Evolutionary conservation across 2,888 invertebrate species (phyloP).

Genomic region (Cataglyphis rosenhaueri): DNA sequence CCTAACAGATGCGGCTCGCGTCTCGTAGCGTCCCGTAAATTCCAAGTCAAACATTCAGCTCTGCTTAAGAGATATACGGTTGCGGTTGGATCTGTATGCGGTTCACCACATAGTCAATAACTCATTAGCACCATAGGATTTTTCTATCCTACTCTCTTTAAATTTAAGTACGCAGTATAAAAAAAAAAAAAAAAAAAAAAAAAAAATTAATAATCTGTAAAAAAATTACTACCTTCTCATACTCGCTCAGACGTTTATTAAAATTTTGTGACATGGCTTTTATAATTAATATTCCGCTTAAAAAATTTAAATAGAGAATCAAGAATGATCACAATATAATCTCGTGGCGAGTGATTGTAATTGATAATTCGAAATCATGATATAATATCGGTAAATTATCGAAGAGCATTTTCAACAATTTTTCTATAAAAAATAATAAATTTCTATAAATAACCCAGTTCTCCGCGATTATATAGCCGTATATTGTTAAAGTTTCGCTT

Average conservation of each 20-base stretch:
- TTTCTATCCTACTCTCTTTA: neutral
- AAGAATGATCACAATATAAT: neutral
- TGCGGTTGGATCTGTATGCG: neutral
- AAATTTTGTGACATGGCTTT: neutral
- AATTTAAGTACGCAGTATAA: neutral
- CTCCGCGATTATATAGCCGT: neutral
- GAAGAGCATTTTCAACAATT: neutral
- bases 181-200: neutral
- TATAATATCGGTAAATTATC: neutral
- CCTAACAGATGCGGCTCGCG: neutral
- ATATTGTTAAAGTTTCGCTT: slow-evolving; percentile 10
- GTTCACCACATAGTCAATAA: neutral
- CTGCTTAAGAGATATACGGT: neutral
- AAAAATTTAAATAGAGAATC: neutral
- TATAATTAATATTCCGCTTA: neutral
- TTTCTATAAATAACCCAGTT: neutral
- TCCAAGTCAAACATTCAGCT: slow-evolving; percentile 16
- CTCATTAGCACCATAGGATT: neutral
- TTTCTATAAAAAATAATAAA: neutral
- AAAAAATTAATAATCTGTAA: neutral
- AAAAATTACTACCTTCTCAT: neutral
- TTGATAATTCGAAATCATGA: neutral
- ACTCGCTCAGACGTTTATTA: neutral
- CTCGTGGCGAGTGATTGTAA: slow-evolving; percentile 6
- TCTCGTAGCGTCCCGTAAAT: slow-evolving; percentile 1